Base-by-base conservation (phyloP, 2,888 invertebrate species). In the Hypolimnas misippus region DNA sequence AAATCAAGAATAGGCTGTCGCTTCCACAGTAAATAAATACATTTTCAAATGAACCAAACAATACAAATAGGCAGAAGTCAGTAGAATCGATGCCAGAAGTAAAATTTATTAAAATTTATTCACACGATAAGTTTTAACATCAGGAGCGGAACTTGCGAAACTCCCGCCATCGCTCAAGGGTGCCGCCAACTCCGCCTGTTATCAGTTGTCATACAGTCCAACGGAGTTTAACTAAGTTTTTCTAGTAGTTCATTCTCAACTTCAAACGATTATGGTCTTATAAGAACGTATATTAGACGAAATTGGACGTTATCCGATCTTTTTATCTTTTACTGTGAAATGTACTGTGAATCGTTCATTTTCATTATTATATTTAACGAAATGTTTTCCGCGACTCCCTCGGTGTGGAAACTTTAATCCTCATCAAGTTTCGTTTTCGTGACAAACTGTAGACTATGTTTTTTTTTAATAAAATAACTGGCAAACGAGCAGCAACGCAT, bases 191-290 rank as follows among this genome's bases (percentile, higher is more conserved):
- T 77, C 72, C 69, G 65, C 65, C 73, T 74, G 82, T 84, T 89
- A 88, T 89, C 89, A 87, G 85, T 83, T 77, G 86, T 87, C 87
- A 87, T 83, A 84, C 84, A 87, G 83, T 85, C 80, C 76, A 78
- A 74, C 80, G 80, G 79, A 84, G 81, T 82, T 83, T 70, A 76
- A 82, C 80, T 82, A 78, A 82, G 74, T 82, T 83, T 82, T 82
- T 81, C 75, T 76, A 76, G 73, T 73, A 74, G 76, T 75, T 75
- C 72, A 62, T 69, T 69, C 67, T 61, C 25, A 72, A 74, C 66
- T 74, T 71, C 68, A 38, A 70, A 68, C 67, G 67, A 57, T 61
- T 61, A 58, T 68, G 70, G 70, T 60, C 60, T 67, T 66, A 58
- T 69, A 63, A 62, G 68, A 66, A 64, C 66, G 66, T 64, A 71